phyloP scores from a whole-genome alignment of 2,888 invertebrate genomes.

The Ommatoiulus sabulosus region DNA sequence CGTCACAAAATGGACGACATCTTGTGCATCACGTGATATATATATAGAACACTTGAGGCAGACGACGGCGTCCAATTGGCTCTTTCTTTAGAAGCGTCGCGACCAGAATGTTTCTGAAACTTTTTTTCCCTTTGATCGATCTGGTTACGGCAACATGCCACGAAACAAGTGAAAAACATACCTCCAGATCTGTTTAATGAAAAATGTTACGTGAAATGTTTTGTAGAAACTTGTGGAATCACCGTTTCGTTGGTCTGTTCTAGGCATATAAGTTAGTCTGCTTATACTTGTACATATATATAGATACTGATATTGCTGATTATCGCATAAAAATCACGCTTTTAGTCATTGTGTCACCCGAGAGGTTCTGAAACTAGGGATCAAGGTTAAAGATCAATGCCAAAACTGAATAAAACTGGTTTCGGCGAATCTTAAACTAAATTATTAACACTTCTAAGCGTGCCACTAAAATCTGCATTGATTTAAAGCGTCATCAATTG shows the following conservation, averaged over 20 bases:
- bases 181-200: neutral
- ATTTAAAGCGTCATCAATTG: neutral
- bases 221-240: too few relatives aligned
- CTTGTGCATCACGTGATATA: too few relatives aligned
- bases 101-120: too few relatives aligned
- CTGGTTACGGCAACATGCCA: neutral
- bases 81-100: too few relatives aligned
- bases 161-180: neutral
- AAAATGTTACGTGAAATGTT: neutral
- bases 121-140: neutral
- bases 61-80: too few relatives aligned
- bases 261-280: neutral
- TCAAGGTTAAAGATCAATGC: constrained; percentile 3
- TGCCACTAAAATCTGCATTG: neutral
- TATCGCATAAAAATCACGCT: neutral
- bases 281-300: too few relatives aligned
- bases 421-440: neutral
- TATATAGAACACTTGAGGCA: too few relatives aligned
- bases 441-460: neutral
- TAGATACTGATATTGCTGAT: neutral
- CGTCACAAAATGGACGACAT: too few relatives aligned
- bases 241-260: too few relatives aligned
- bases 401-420: neutral
- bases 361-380: neutral
- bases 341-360: neutral